Conservation (phyloP, 37 sponge, comb jelly and placozoan genomes). For the Beroe forskalii region DNA sequence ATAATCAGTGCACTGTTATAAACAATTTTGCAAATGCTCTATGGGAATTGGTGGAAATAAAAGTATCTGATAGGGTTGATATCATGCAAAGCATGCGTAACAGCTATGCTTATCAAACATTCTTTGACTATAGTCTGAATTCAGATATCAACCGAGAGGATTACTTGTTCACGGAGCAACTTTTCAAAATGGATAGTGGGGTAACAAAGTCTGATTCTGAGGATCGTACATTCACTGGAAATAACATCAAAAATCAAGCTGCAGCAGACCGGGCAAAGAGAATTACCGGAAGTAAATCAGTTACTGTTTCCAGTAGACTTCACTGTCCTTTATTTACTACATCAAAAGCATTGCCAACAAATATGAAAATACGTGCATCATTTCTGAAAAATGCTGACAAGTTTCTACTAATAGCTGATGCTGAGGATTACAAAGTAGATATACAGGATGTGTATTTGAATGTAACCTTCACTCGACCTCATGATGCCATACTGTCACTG, state of each 20-base stretch:
- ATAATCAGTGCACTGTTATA: neutral
- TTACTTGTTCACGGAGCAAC: neutral
- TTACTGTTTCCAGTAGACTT: neutral
- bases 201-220: neutral
- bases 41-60: neutral
- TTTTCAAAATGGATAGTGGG: constrained; percentile 9
- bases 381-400: neutral
- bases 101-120: neutral
- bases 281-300: neutral
- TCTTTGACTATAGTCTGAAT: neutral
- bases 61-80: neutral
- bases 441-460: neutral
- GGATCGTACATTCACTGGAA: neutral
- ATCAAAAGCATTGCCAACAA: constrained; percentile 20
- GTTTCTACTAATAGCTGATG: neutral
- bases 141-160: constrained; percentile 1
- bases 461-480: neutral
- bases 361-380: neutral
- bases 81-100: neutral
- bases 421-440: neutral
- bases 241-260: constrained; percentile 1
- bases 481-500: neutral
- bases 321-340: constrained; percentile 1
- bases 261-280: neutral
- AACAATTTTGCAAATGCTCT: neutral